These are phyloP conservation scores for Schizotus pectinicornis DNA, from an alignment of 2,888 invertebrate species.

Conservation along the genomic window DNA sequence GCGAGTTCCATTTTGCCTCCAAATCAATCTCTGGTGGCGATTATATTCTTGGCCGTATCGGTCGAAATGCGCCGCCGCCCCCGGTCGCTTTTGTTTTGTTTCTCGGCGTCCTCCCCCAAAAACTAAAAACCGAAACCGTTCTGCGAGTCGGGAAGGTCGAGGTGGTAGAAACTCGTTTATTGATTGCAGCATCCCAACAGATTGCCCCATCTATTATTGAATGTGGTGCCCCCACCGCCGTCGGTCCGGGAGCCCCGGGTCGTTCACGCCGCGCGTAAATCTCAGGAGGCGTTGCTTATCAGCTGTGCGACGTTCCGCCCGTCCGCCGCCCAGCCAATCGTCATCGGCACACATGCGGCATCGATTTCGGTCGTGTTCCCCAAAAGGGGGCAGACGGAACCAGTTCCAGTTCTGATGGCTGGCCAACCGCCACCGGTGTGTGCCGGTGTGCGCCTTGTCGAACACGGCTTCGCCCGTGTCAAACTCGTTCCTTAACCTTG, in stretches of 20 bases:
- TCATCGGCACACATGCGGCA: constrained; percentile 30
- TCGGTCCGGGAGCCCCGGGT: constrained; percentile 15
- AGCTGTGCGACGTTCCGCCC: constrained; percentile 33
- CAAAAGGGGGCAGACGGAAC: constrained; percentile 6
- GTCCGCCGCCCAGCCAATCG: constrained; percentile 35
- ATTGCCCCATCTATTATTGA: constrained; percentile 30
- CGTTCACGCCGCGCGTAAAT: constrained; percentile 33
- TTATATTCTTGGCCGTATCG: too few species aligned
- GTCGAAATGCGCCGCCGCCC: background rate
- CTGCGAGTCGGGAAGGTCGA: too few species aligned
- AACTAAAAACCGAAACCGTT: constrained; percentile 1
- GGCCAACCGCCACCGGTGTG: constrained; percentile 10
- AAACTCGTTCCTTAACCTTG: constrained; percentile 31
- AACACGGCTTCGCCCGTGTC: constrained; percentile 13
- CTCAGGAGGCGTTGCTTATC: constrained; percentile 41
- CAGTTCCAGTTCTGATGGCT: constrained; percentile 10
- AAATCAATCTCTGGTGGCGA: too few species aligned
- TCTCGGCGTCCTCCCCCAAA: too few species aligned
- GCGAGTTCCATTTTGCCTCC: too few species aligned
- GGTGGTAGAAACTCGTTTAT: constrained; percentile 24
- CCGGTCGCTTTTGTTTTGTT: too few species aligned
- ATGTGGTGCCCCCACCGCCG: constrained; percentile 22
- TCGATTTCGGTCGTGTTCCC: constrained; percentile 31
- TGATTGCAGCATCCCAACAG: constrained; percentile 27
- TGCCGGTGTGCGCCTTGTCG: background rate